These are phyloP conservation scores for Dendrophyllia cribrosa DNA, from an alignment of 64 coral and sea anemone species.

Conservation along the genomic window DNA sequence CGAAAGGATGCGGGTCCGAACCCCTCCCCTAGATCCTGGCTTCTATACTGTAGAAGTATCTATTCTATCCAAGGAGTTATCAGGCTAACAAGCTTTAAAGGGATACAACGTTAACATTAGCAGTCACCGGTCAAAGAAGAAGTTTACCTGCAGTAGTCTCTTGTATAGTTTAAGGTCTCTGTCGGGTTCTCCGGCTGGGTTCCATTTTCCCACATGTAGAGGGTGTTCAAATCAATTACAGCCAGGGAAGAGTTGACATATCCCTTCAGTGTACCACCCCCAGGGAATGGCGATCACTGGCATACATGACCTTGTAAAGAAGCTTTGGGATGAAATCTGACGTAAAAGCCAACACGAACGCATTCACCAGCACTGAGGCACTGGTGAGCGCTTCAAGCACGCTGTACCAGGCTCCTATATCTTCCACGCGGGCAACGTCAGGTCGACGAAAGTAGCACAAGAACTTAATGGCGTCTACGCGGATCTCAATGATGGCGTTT, in stretches of 20 bases:
- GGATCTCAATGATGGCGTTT: constrained; percentile 60
- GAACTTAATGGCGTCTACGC: constrained; percentile 77
- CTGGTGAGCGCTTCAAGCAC: constrained; percentile 45
- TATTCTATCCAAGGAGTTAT: too few relatives aligned
- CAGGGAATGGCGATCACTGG: background rate
- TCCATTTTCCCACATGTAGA: constrained; percentile 28
- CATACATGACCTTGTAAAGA: constrained; percentile 52
- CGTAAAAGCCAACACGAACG: constrained; percentile 83
- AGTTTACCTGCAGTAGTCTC: background rate
- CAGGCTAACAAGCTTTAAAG: too few relatives aligned
- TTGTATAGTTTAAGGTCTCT: constrained; percentile 31
- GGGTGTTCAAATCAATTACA: constrained; percentile 5
- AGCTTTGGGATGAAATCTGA: constrained; percentile 80
- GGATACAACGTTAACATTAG: too few relatives aligned
- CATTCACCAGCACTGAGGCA: constrained; percentile 70
- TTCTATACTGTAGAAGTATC: too few relatives aligned
- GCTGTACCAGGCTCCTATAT: constrained; percentile 88
- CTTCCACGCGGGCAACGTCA: constrained; percentile 60
- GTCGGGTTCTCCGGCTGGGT: constrained; percentile 45
- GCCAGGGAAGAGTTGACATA: constrained; percentile 62
- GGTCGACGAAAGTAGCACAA: constrained; percentile 72
- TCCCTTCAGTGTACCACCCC: constrained; percentile 53
- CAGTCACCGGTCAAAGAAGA: too few relatives aligned
- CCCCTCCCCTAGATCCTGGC: too few relatives aligned
- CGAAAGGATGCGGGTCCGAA: too few relatives aligned